Percentiles rank a stretch among this genome's conserved stretches.
These are phyloP conservation scores for Drosophila athabasca DNA, from an alignment of 1,140 invertebrate species.

Conservation along the genomic window DNA sequence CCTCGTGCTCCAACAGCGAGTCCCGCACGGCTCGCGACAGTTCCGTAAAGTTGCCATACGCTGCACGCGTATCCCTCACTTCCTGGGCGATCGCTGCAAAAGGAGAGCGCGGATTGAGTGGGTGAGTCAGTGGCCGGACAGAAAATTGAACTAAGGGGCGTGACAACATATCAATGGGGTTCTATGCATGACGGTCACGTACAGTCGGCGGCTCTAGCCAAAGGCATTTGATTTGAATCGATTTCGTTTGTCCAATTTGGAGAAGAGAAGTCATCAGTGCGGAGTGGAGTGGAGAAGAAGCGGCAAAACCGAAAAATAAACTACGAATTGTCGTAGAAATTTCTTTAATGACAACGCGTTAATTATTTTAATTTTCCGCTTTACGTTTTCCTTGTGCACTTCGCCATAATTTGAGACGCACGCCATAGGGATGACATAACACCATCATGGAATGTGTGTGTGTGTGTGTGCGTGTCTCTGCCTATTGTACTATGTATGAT, in stretches of 20 bases:
- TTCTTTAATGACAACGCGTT: slow-evolving; percentile 51
- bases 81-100: slow-evolving; percentile 48
- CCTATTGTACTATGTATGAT: slow-evolving; percentile 34
- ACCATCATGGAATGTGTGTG: slow-evolving; percentile 6
- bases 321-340: slow-evolving; percentile 9
- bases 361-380: slow-evolving; percentile 49
- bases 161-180: slow-evolving; percentile 3
- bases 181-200: slow-evolving; percentile 36
- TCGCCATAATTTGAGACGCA: slow-evolving; percentile 34
- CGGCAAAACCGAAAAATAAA: background rate
- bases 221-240: slow-evolving; percentile 10
- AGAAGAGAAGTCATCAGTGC: too few species aligned
- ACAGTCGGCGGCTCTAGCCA: background rate
- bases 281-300: too few species aligned
- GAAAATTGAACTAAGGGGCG: background rate
- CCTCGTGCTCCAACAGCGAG: slow-evolving; percentile 58
- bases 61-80: slow-evolving; percentile 17
- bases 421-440: slow-evolving; percentile 67
- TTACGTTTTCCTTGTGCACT: slow-evolving; percentile 19
- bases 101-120: slow-evolving; percentile 4
- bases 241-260: background rate
- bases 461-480: background rate
- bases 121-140: slow-evolving; percentile 4
- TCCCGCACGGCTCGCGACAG: slow-evolving; percentile 65
- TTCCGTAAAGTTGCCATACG: slow-evolving; percentile 55